phyloP scores from a whole-genome alignment of 2,888 invertebrate species.

The Thera obeliscata region DNA sequence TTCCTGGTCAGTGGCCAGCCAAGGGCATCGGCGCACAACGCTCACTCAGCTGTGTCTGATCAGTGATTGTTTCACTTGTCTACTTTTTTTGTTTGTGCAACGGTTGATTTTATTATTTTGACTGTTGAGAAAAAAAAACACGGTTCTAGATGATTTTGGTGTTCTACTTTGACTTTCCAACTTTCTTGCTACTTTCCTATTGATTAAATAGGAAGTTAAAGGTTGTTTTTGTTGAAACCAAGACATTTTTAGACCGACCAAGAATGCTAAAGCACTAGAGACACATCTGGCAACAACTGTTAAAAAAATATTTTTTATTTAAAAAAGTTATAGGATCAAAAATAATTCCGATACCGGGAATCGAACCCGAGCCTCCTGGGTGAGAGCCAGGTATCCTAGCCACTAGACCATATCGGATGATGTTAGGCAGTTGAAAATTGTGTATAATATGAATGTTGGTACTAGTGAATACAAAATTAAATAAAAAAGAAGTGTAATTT shows the following conservation, averaged over 20 bases:
- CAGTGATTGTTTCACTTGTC: conserved; percentile 29
- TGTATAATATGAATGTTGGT: neutral
- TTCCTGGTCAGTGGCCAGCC: conserved; percentile 28
- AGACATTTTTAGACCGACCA: too few relatives aligned
- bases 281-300: too few relatives aligned
- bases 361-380: conserved; percentile 87
- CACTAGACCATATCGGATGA: conserved; percentile 86
- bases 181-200: too few relatives aligned
- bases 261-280: too few relatives aligned
- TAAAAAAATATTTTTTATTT: too few relatives aligned
- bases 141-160: neutral
- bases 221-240: too few relatives aligned
- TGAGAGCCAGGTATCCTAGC: conserved; percentile 87
- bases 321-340: neutral
- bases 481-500: too few relatives aligned
- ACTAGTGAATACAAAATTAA: too few relatives aligned
- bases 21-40: conserved; percentile 31
- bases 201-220: too few relatives aligned
- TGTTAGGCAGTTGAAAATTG: conserved; percentile 1
- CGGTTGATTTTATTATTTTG: conserved; percentile 24
- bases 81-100: conserved; percentile 22
- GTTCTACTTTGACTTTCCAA: neutral
- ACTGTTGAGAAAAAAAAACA: neutral
- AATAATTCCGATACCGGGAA: conserved; percentile 83
- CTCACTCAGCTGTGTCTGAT: conserved; percentile 25